Evolutionary conservation across 2,888 invertebrate genomes (phyloP).

Genomic region (Plebejus argus): DNA sequence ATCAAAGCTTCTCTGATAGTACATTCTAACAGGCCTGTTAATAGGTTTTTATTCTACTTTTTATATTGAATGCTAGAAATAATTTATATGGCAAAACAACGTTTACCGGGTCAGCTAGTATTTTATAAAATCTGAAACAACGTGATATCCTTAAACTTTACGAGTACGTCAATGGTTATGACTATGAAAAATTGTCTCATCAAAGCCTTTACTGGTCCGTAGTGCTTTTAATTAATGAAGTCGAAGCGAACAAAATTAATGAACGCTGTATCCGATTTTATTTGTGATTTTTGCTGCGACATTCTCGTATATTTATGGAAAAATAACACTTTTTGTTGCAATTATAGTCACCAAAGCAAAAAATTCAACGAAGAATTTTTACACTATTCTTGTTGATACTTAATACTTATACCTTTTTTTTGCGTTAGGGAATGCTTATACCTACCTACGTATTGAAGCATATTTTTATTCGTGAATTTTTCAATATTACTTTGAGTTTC

Average conservation of each 20-base stretch:
- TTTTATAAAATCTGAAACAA: neutral
- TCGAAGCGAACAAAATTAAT: conserved; percentile 56
- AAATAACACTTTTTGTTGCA: neutral
- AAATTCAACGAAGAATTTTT: neutral
- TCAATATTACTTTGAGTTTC: neutral
- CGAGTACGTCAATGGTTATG: conserved; percentile 16
- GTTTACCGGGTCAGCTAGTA: too few relatives aligned
- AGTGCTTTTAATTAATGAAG: conserved; percentile 68
- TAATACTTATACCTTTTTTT: too few relatives aligned
- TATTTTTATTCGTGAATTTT: neutral
- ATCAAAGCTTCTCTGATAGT: too few relatives aligned
- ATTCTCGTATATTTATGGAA: conserved; percentile 4
- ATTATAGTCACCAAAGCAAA: neutral
- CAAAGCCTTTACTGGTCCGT: conserved; percentile 58
- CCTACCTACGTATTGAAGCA: neutral
- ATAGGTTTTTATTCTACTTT: too few relatives aligned
- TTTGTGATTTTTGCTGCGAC: conserved; percentile 25
- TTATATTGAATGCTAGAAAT: too few relatives aligned
- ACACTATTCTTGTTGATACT: neutral
- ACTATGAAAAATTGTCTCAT: conserved; percentile 41
- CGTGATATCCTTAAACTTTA: neutral
- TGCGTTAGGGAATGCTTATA: too few relatives aligned
- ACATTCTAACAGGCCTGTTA: too few relatives aligned
- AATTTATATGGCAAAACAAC: too few relatives aligned
- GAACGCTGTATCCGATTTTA: conserved; percentile 44